Evolutionary conservation across 2,113 vertebrate genomes (phyloP), one percentile per base, ranked within the genome.

Genomic region (Tonatia bakeri): DNA sequence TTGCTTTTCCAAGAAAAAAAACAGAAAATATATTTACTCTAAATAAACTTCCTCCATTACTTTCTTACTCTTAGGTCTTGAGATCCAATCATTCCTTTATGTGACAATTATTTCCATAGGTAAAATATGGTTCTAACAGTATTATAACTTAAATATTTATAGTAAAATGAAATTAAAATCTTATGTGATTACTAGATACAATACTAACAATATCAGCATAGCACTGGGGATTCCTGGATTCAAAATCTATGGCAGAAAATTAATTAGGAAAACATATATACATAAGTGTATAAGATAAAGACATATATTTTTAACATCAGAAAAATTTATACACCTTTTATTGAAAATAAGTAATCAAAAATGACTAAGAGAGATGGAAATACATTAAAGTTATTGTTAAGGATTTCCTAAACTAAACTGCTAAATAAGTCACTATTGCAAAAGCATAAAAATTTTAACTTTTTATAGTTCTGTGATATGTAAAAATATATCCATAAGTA

Each of bases 141-240:
- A 96, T 96, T 98, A 15, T 96, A 95, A 97, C 97, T 98, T 97
- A 98, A 98, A 98, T 98, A 98, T 98, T 97, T 98, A 94, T 98
- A 97, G 94, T 97, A 97, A 97, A 98, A 97, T 98, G 98, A 97
- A 97, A 97, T 98, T 98, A 98, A 97, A 97, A 97, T 98, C 98
- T 98, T 98, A 97, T 94, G 77, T 98, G 97, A 97, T 98, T 96
- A 97, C 94, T 96, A 97, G 97, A 97, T 97, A 97, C 91, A 97
- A 97, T 94, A 96, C 94, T 98, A 98, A 97, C 97, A 98, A 98
- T 97, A 98, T 98, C 97, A 98, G 95, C 91, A 96, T 98, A 98
- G 96, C 96, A 96, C 96, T 98, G 95, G 97, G 97, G 95, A 98
- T 97, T 98, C 96, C 96, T 98, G 93, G 85, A 54, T 94, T 98